Evolutionary conservation across 37 sponge, comb jelly and placozoan species (phyloP).

Genomic region (Crambe crambe): DNA sequence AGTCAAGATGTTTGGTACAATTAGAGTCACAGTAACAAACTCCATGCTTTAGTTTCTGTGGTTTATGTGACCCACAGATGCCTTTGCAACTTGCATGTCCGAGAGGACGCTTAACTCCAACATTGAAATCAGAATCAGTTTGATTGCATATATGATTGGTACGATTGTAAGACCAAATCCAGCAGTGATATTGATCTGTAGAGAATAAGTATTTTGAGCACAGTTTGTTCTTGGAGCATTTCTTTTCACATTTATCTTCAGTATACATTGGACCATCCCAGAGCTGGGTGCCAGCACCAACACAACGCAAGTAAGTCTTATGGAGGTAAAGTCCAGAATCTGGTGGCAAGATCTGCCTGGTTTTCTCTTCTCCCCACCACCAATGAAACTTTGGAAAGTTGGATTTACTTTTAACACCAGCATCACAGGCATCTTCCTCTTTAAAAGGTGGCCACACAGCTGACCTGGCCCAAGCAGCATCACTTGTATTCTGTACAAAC

Average conservation of each 20-base stretch:
- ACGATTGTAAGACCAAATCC: conserved; percentile 37
- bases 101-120: conserved; percentile 42
- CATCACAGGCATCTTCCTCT: conserved; percentile 16
- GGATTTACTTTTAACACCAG: conserved; percentile 1
- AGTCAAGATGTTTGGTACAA: conserved; percentile 32
- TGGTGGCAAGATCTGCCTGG: conserved; percentile 33
- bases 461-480: conserved; percentile 47
- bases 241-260: conserved; percentile 11
- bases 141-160: conserved; percentile 11
- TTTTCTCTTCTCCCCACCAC: conserved; percentile 46
- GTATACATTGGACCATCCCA: not conserved
- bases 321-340: conserved; percentile 17
- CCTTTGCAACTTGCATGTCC: conserved; percentile 11
- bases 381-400: conserved; percentile 56
- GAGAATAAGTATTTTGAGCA: conserved; percentile 54
- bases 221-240: not conserved
- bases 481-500: conserved; percentile 29
- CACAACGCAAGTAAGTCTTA: not conserved
- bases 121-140: not conserved
- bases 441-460: conserved; percentile 48
- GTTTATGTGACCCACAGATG: conserved; percentile 4
- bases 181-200: conserved; percentile 21
- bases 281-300: not conserved
- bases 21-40: conserved; percentile 44
- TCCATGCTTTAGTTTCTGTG: not conserved